Conservation (phyloP, 2,797 vertebrate species). For the Scarus forsteni region DNA sequence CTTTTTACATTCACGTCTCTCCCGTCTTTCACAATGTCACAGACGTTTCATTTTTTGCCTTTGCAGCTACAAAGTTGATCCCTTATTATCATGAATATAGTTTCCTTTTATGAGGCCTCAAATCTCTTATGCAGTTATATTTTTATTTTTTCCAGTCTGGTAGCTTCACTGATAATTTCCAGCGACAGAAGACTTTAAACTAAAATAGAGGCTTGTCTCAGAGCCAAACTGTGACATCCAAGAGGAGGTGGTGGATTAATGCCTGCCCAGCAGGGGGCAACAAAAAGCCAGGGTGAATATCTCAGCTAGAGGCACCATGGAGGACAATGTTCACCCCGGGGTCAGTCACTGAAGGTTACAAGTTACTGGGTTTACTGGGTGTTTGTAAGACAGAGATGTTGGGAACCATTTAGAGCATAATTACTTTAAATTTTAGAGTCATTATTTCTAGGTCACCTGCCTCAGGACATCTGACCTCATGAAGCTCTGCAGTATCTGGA, state of each 20-base stretch:
- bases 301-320: neutral
- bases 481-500: conserved; percentile 22
- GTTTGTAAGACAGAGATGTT: neutral
- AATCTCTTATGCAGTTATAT: too few relatives aligned
- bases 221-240: neutral
- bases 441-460: conserved; percentile 1
- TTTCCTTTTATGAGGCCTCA: too few relatives aligned
- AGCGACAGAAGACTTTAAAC: too few relatives aligned
- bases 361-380: conserved; percentile 2
- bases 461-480: conserved; percentile 14
- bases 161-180: too few relatives aligned
- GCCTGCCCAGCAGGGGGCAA: conserved; percentile 71
- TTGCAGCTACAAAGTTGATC: too few relatives aligned
- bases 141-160: too few relatives aligned
- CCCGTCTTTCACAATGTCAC: neutral
- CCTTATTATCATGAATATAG: too few relatives aligned
- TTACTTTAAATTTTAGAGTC: conserved; percentile 12
- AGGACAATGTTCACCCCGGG: neutral
- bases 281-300: conserved; percentile 35
- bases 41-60: neutral
- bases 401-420: neutral
- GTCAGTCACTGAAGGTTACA: neutral
- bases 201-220: neutral
- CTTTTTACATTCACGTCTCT: neutral
- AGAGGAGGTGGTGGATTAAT: conserved; percentile 1